Evolutionary conservation across 2,888 invertebrate genomes (phyloP).

Genomic region (Steinernema hermaphroditum): DNA sequence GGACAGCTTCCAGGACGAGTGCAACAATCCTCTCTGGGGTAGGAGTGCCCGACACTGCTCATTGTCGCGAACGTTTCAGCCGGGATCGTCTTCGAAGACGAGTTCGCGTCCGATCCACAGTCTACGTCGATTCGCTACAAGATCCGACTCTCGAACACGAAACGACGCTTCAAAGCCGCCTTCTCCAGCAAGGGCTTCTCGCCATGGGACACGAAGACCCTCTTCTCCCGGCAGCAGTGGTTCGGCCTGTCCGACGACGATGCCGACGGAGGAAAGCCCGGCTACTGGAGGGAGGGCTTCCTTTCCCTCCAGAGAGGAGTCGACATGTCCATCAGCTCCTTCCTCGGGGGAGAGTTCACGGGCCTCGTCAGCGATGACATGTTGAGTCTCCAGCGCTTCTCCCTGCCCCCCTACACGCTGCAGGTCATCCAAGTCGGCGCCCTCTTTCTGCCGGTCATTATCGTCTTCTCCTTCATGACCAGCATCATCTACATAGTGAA

Average conservation of each 20-base stretch:
- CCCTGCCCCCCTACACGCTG: slow-evolving; percentile 53
- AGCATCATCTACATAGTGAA: slow-evolving; percentile 79
- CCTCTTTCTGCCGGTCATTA: slow-evolving; percentile 74
- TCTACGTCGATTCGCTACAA: slow-evolving; percentile 45
- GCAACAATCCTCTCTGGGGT: slow-evolving; percentile 59
- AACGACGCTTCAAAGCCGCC: slow-evolving; percentile 56
- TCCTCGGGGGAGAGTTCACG: not conserved
- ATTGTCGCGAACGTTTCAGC: too few relatives aligned
- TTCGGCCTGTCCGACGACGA: slow-evolving; percentile 54
- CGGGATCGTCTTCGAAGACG: slow-evolving; percentile 57
- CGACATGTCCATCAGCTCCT: slow-evolving; percentile 68
- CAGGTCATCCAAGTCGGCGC: slow-evolving; percentile 57
- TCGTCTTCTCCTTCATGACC: slow-evolving; percentile 81
- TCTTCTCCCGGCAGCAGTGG: slow-evolving; percentile 49
- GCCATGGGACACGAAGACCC: slow-evolving; percentile 52
- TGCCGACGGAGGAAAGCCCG: slow-evolving; percentile 68
- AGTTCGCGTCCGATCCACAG: slow-evolving; percentile 38
- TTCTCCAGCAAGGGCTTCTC: not conserved
- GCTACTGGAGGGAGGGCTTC: slow-evolving; percentile 75
- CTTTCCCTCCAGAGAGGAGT: slow-evolving; percentile 74
- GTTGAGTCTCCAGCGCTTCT: slow-evolving; percentile 44
- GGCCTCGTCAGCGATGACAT: not conserved
- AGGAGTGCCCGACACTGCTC: too few relatives aligned
- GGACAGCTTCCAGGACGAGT: slow-evolving; percentile 49
- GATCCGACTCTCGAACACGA: slow-evolving; percentile 60